These are phyloP conservation scores for Parochlus steinenii DNA, from an alignment of 2,888 invertebrate genomes.

Conservation along the genomic window DNA sequence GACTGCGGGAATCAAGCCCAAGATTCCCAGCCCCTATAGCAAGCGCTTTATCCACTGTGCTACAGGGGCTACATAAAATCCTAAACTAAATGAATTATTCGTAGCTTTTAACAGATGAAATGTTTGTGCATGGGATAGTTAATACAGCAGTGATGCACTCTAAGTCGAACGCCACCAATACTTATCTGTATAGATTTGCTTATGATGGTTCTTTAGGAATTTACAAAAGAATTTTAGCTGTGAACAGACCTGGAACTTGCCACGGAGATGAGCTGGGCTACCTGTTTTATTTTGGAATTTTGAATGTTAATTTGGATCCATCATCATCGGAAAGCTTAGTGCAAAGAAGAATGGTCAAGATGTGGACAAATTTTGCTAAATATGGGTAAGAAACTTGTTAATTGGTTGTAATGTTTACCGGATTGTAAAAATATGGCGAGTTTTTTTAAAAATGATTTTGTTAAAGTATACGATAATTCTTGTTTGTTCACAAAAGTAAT, in stretches of 20 bases:
- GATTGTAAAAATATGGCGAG: no score
- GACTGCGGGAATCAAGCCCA: no score
- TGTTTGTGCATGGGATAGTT: slow-evolving; percentile 41
- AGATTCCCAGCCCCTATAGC: no score
- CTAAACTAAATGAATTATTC: slow-evolving; percentile 15
- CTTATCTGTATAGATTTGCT: slow-evolving; percentile 42
- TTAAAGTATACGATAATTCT: no score
- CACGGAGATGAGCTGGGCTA: slow-evolving; percentile 50
- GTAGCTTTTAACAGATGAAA: slow-evolving; percentile 43
- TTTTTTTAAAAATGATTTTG: no score
- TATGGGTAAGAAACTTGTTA: slow-evolving; percentile 33
- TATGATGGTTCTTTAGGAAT: slow-evolving; percentile 45
- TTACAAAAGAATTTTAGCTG: slow-evolving; percentile 43
- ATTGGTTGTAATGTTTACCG: no score
- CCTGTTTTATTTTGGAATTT: slow-evolving; percentile 43
- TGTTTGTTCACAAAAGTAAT: no score
- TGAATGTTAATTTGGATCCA: slow-evolving; percentile 41
- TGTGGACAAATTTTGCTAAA: slow-evolving; percentile 50
- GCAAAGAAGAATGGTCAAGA: slow-evolving; percentile 40
- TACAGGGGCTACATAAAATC: no score
- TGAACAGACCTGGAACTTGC: slow-evolving; percentile 40
- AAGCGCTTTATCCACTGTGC: background rate
- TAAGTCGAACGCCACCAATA: slow-evolving; percentile 28
- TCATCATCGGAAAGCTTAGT: slow-evolving; percentile 39
- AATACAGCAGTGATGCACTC: slow-evolving; percentile 34